Conservation (phyloP, 2,113 vertebrate species). For the Cottus gobio region DNA sequence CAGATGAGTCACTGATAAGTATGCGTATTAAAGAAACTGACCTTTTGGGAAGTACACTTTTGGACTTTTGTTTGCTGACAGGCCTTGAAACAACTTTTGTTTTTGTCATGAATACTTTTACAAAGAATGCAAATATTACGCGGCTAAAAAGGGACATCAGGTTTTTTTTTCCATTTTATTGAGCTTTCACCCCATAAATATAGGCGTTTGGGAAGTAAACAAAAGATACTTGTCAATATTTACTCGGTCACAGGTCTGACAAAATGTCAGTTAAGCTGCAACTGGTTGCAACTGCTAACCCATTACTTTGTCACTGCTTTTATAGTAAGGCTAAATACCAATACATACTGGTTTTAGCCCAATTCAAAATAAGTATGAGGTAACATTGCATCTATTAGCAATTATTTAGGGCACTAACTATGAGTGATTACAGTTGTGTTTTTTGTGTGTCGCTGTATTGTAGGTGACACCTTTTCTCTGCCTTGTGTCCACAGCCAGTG, state of each 20-base stretch:
- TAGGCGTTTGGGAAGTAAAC: neutral
- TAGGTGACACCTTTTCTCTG: neutral
- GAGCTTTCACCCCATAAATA: neutral
- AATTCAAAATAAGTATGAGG: neutral
- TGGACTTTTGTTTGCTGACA: neutral
- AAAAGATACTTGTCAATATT: too few species aligned
- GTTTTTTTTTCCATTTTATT: too few species aligned
- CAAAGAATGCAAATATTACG: neutral
- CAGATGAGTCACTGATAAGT: neutral
- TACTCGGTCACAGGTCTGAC: too few species aligned
- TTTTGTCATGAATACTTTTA: neutral
- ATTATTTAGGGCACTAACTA: neutral
- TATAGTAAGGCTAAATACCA: neutral
- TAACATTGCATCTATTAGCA: neutral
- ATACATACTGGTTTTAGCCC: neutral
- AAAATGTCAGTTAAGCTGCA: neutral
- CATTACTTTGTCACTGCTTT: too few species aligned
- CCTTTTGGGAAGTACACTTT: neutral
- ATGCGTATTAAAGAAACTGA: neutral
- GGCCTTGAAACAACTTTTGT: neutral
- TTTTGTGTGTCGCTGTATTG: neutral
- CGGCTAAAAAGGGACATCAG: neutral
- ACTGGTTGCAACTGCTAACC: neutral
- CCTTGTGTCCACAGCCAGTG: conserved; percentile 87
- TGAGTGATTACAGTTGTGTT: neutral